A percentile compares a stretch with the other conserved stretches of the same genome.
Evolutionary conservation across 2,888 invertebrate species (phyloP).

Genomic region (Prosapia bicincta): DNA sequence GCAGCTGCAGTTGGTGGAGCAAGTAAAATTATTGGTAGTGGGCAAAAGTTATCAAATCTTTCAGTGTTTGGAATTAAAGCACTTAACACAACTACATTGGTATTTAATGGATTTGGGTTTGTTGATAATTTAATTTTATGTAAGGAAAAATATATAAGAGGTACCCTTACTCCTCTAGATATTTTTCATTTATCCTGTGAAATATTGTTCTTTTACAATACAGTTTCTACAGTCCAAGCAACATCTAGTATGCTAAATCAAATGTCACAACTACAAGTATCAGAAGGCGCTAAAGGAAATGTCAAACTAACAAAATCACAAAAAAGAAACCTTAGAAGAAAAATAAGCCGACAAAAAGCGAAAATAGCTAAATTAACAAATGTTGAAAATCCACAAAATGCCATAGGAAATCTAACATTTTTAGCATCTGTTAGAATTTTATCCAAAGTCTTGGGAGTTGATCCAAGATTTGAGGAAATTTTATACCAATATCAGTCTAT

Average conservation of each 20-base stretch:
- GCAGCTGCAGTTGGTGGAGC: conserved; percentile 4
- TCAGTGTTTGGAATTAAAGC: conserved; percentile 12
- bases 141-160: conserved; percentile 6
- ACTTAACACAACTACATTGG: conserved; percentile 3
- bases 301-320: conserved; percentile 16
- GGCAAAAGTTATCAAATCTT: conserved; percentile 1
- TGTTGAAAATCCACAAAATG: not conserved
- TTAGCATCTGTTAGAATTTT: not conserved
- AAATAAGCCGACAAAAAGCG: conserved; percentile 10
- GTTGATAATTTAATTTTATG: conserved; percentile 9
- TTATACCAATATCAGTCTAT: conserved; percentile 17
- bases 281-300: conserved; percentile 2
- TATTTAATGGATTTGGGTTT: conserved; percentile 19
- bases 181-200: conserved; percentile 20
- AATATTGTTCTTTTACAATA: conserved; percentile 16
- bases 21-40: conserved; percentile 7
- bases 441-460: not conserved
- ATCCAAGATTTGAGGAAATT: conserved; percentile 6
- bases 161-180: conserved; percentile 2
- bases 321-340: conserved; percentile 15
- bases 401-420: not conserved
- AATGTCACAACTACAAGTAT: not conserved
- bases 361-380: not conserved
- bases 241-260: conserved; percentile 6
- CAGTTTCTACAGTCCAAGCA: conserved; percentile 9